phyloP scores from a whole-genome alignment of 2,113 vertebrate genomes.

The Semnornis frantzii region DNA sequence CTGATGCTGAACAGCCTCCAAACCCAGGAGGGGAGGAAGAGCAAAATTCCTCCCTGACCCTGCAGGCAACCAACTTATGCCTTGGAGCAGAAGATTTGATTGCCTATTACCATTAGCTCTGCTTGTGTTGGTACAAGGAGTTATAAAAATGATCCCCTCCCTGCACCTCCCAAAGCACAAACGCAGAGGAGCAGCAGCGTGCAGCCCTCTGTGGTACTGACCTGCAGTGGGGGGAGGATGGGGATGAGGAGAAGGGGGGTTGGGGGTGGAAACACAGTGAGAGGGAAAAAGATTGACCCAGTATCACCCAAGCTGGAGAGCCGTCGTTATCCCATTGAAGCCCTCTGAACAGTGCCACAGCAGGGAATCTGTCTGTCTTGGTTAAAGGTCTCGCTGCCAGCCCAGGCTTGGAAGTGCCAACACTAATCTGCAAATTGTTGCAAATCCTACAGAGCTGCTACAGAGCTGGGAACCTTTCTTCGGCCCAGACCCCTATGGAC shows the following conservation, averaged over 20 bases:
- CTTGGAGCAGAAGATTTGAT: conserved; percentile 57
- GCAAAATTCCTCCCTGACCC: not conserved
- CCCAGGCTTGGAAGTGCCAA: conserved; percentile 65
- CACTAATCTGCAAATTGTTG: conserved; percentile 63
- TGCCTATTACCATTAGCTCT: conserved; percentile 61
- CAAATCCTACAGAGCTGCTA: conserved; percentile 41
- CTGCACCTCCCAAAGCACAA: not conserved
- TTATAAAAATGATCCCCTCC: conserved; percentile 35
- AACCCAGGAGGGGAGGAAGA: not conserved
- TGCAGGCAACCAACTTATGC: conserved; percentile 33
- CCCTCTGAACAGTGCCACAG: conserved; percentile 61
- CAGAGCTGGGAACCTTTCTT: conserved; percentile 57
- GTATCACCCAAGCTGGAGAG: conserved; percentile 62
- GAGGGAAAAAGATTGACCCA: conserved; percentile 63
- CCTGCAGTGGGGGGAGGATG: not conserved
- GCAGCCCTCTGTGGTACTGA: not conserved
- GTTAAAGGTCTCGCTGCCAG: conserved; percentile 69
- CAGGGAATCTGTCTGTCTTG: conserved; percentile 72
- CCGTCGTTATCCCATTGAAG: conserved; percentile 61
- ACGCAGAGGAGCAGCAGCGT: not conserved
- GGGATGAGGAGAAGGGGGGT: not conserved
- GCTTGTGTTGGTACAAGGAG: conserved; percentile 14
- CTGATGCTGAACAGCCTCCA: not conserved
- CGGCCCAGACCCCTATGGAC: conserved; percentile 61
- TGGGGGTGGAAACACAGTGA: conserved; percentile 11